Evolutionary conservation across 2,888 invertebrate genomes (phyloP).

Genomic region (Drosophila paucipuncta): DNA sequence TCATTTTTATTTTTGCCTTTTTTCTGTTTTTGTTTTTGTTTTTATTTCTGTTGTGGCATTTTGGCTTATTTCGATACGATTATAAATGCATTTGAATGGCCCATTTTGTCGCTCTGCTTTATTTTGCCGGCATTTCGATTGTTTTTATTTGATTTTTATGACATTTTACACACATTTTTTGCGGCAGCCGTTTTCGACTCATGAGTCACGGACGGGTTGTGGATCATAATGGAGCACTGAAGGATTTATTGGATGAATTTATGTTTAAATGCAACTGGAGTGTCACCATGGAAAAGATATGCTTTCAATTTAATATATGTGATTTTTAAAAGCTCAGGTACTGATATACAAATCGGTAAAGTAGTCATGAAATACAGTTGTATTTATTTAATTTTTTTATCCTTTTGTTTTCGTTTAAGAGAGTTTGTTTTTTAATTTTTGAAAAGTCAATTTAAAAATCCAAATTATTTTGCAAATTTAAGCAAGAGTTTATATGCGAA

Average conservation of each 20-base stretch:
- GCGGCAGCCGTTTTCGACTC: constrained; percentile 45
- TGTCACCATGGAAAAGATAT: constrained; percentile 1
- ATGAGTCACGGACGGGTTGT: constrained; percentile 60
- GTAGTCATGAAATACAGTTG: too few relatives aligned
- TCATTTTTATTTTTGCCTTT: not conserved
- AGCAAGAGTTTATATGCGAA: not conserved
- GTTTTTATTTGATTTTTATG: constrained; percentile 65
- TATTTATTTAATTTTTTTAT: not conserved
- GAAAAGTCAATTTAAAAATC: not conserved
- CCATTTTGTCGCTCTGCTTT: constrained; percentile 47
- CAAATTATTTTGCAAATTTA: too few relatives aligned
- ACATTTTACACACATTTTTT: constrained; percentile 56
- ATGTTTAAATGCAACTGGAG: constrained; percentile 6
- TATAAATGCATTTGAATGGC: constrained; percentile 70
- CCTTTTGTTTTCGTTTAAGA: not conserved
- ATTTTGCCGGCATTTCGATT: constrained; percentile 59
- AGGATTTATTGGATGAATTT: constrained; percentile 47
- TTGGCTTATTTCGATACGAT: constrained; percentile 47
- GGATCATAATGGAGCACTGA: constrained; percentile 47
- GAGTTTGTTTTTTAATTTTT: not conserved
- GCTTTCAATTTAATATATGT: constrained; percentile 3
- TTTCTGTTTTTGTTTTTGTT: not conserved
- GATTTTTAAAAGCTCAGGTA: not conserved
- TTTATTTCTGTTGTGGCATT: constrained; percentile 24
- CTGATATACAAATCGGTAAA: not conserved